phyloP scores from a whole-genome alignment of 64 coral and sea anemone species.

The Montipora sp. region DNA sequence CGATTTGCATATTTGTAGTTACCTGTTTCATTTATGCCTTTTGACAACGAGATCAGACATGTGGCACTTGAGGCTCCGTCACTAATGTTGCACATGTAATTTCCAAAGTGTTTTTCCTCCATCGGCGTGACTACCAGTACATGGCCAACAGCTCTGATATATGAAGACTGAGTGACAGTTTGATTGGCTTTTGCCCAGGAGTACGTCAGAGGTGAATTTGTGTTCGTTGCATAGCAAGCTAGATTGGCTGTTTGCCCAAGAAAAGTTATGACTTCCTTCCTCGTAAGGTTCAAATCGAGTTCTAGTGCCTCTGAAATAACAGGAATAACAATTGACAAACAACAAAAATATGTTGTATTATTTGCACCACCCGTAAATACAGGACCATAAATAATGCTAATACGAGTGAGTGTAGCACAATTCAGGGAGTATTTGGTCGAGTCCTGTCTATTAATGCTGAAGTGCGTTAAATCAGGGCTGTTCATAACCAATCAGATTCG shows the following conservation, averaged over 20 bases:
- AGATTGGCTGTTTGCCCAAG: conserved; percentile 18
- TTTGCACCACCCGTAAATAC: too few species aligned
- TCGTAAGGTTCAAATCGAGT: conserved; percentile 7
- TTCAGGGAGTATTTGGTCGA: neutral
- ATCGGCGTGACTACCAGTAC: conserved; percentile 12
- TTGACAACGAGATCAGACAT: neutral
- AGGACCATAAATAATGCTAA: too few species aligned
- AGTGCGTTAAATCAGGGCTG: too few species aligned
- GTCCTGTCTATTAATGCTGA: too few species aligned
- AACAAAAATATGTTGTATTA: too few species aligned
- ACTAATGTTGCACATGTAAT: conserved; percentile 7
- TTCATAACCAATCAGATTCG: too few species aligned
- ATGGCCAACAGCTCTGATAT: neutral
- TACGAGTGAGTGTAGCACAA: neutral
- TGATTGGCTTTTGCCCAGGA: conserved; percentile 48
- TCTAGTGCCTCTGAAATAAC: neutral
- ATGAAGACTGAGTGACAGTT: conserved; percentile 5
- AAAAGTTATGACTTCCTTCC: conserved; percentile 18
- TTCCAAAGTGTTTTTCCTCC: conserved; percentile 29
- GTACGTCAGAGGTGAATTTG: conserved; percentile 2
- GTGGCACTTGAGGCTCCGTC: conserved; percentile 21
- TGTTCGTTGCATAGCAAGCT: conserved; percentile 25
- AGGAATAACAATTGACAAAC: neutral
- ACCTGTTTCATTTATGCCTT: conserved; percentile 21
- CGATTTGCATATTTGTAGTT: neutral